Conservation (phyloP, 2,888 invertebrate genomes). For the Torymus tubicola region DNA sequence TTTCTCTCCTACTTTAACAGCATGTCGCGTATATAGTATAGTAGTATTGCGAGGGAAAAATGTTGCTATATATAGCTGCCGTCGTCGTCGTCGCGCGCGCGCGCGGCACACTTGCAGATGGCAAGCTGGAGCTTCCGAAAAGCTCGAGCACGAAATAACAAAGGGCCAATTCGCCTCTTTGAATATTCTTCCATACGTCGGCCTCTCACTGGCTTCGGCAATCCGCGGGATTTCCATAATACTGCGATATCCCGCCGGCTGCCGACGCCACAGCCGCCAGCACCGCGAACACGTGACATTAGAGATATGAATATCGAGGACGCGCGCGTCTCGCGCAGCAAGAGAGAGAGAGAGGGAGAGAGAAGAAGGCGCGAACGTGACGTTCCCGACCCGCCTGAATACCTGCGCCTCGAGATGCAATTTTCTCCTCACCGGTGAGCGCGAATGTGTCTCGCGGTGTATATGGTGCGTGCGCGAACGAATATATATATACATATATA, state of each 20-base stretch:
- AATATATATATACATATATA: no score
- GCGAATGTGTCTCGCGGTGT: slow-evolving; percentile 23
- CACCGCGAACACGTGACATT: slow-evolving; percentile 41
- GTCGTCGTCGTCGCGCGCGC: no score
- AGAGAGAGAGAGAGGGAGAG: slow-evolving; percentile 5
- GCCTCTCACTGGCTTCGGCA: slow-evolving; percentile 29
- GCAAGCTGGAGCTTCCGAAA: background rate
- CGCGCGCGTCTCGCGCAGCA: background rate
- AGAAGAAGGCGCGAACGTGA: slow-evolving; percentile 25
- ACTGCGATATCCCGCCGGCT: slow-evolving; percentile 8
- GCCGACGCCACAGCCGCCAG: no score
- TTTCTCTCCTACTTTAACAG: no score
- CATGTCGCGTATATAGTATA: no score
- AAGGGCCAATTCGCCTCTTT: slow-evolving; percentile 18
- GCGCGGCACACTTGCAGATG: slow-evolving; percentile 1
- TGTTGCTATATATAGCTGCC: no score
- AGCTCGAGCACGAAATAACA: slow-evolving; percentile 4
- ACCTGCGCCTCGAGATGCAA: slow-evolving; percentile 35
- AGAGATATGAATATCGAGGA: slow-evolving; percentile 53
- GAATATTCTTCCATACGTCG: slow-evolving; percentile 28
- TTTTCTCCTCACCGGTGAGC: slow-evolving; percentile 4
- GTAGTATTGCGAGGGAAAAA: no score
- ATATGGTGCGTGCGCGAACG: background rate
- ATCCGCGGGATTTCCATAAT: slow-evolving; percentile 49
- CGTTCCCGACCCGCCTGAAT: slow-evolving; percentile 20